Base-by-base conservation (phyloP, 2,888 invertebrate species). In the Leucophora obtusa region DNA sequence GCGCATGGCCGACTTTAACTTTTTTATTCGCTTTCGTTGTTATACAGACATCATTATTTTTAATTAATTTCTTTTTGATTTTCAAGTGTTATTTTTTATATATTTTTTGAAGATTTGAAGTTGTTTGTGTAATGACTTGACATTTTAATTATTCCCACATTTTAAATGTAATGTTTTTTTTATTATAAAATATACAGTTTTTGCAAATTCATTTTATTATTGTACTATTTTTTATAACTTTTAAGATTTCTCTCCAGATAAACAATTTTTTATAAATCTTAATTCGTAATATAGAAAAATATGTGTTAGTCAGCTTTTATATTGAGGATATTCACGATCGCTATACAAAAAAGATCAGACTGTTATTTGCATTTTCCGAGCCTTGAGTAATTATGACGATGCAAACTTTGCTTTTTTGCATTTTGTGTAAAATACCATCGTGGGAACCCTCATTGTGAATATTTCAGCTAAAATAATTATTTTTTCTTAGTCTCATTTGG, bases 31-130 rank as follows among this genome's bases (percentile, higher is more conserved):
- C n/a, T n/a, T n/a, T n/a, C n/a, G 1, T 38, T 9, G 10, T 38
- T 38, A 9, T 62, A n/a, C 24, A 47, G 33, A 18, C 38, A 43
- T 66, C 35, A 17, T 53, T 24, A 21, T 53, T 24, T 15, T 54
- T 14, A 53, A 43, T 68, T 54, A 43, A 68, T 56, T 56, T 68
- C 54, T 43, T 68, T 68, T 28, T n/a, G 10, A 17, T 47, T 53
- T 65, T 66, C 33, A 18, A 28, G 56, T 56, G 56, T 33, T 58
- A 18, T 47, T 53, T 21, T 47, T 18, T 15, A 21, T 38, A 18
- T 53, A 4, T 65, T 35, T 65, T 28, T 21, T 56, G 14, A 17
- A 38, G 17, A 28, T 56, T 24, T 43, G 4, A 24, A 9, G 24
- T 68, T 68, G 15, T 56, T 38, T 68, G 24, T 43, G 15, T 4